A percentile compares a stretch with the other conserved stretches of the same genome.
Evolutionary conservation across 2,888 invertebrate genomes (phyloP).

Genomic region (Aphodius sticticus): DNA sequence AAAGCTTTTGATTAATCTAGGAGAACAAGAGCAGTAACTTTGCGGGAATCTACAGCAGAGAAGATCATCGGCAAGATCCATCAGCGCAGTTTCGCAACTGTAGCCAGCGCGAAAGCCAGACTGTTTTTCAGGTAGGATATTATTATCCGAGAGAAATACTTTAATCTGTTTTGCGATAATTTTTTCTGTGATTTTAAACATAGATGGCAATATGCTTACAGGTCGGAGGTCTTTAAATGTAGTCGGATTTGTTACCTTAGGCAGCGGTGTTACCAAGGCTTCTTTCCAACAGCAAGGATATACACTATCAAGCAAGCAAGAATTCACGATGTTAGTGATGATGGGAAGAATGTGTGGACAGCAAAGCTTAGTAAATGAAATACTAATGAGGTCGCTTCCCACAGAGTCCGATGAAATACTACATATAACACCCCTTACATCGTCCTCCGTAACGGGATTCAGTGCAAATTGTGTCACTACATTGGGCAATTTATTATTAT

Average conservation of each 20-base stretch:
- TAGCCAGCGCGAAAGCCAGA: no score
- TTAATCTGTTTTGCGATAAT: no score
- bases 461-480: not conserved
- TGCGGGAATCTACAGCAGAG: no score
- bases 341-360: conserved; percentile 28
- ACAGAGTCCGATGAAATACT: conserved; percentile 5
- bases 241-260: conserved; percentile 39
- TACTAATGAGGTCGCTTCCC: conserved; percentile 9
- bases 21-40: no score
- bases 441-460: conserved; percentile 9
- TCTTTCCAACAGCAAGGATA: conserved; percentile 44
- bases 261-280: conserved; percentile 42
- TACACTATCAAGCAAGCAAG: conserved; percentile 14
- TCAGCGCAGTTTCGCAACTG: no score
- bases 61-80: no score
- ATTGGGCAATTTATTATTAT: not conserved
- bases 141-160: no score
- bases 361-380: conserved; percentile 10
- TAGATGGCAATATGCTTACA: conserved; percentile 40
- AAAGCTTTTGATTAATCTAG: no score
- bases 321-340: conserved; percentile 28
- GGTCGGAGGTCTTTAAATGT: conserved; percentile 43
- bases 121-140: no score
- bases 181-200: no score
- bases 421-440: not conserved